These are phyloP conservation scores for Zalophus californianus DNA, from an alignment of 2,797 vertebrate species.

Conservation along the genomic window DNA sequence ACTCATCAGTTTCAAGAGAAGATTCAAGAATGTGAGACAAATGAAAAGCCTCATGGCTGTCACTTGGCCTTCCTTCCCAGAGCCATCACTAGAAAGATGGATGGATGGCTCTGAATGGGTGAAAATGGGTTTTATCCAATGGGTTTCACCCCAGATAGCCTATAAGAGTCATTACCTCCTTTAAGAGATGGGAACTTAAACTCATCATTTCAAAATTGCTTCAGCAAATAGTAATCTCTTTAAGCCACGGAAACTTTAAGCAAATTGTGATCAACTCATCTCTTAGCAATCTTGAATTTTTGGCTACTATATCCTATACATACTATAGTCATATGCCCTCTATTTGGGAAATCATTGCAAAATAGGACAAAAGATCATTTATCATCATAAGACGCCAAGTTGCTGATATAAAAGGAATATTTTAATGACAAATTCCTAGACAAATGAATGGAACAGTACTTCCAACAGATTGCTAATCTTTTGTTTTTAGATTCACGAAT, in stretches of 20 bases:
- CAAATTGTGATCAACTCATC: background rate
- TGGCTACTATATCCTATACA: background rate
- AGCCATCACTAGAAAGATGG: background rate
- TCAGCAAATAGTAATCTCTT: conserved; percentile 19
- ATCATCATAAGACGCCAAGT: conserved; percentile 36
- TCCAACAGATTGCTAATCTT: conserved; percentile 56
- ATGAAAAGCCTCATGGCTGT: background rate
- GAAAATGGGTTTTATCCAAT: background rate
- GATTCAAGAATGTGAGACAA: background rate
- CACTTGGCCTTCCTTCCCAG: background rate
- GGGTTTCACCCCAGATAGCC: background rate
- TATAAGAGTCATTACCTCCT: background rate
- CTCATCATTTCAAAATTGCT: conserved; percentile 28
- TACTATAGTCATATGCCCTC: background rate
- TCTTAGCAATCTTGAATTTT: conserved; percentile 47
- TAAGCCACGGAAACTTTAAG: conserved; percentile 13
- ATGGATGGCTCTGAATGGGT: background rate
- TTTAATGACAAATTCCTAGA: conserved; percentile 52
- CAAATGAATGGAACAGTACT: conserved; percentile 48
- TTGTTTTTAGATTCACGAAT: conserved; percentile 64
- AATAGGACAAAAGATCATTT: conserved; percentile 47
- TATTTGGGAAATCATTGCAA: conserved; percentile 7
- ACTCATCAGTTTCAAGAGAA: background rate
- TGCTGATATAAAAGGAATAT: conserved; percentile 33
- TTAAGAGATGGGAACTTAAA: conserved; percentile 58